phyloP scores from a whole-genome alignment of 2,888 invertebrate genomes.

The Myopa testacea region DNA sequence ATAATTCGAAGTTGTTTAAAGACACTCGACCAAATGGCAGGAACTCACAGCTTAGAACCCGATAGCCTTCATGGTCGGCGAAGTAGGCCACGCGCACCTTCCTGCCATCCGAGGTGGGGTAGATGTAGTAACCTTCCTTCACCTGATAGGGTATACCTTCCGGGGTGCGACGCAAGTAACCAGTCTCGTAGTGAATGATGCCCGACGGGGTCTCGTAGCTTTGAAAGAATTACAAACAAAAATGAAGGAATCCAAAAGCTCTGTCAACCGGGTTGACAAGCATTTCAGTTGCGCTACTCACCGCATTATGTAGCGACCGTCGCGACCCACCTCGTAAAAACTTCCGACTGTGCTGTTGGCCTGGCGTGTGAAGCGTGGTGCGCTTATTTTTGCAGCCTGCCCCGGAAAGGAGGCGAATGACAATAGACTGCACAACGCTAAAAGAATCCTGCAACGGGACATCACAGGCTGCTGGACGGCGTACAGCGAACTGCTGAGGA shows the following conservation, averaged over 20 bases:
- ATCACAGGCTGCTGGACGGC: not conserved
- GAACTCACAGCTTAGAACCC: conserved; percentile 36
- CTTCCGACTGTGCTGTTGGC: not conserved
- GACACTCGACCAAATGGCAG: not conserved
- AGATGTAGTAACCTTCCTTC: conserved; percentile 41
- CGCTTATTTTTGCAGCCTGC: not conserved
- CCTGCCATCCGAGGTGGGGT: conserved; percentile 36
- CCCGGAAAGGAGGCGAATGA: not conserved
- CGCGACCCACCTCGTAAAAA: conserved; percentile 26
- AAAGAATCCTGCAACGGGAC: not conserved
- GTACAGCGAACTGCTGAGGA: not conserved
- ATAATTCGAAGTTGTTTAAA: not conserved
- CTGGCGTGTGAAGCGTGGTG: not conserved
- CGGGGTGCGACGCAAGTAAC: conserved; percentile 29
- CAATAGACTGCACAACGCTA: not conserved
- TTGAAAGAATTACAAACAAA: not conserved
- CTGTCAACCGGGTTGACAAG: too few relatives aligned
- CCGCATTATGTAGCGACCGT: conserved; percentile 40
- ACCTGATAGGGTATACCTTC: conserved; percentile 32
- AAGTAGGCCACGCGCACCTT: conserved; percentile 37
- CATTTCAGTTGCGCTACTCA: not conserved
- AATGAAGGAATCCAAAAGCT: too few relatives aligned
- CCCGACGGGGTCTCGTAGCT: conserved; percentile 32
- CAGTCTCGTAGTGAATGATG: conserved; percentile 36
- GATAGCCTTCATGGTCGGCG: conserved; percentile 35